Evolutionary conservation across 30 jellyfish, hydroid and myxozoan species (phyloP), one percentile per base, ranked within the genome.

Genomic region (Catostylus mosaicus): DNA sequence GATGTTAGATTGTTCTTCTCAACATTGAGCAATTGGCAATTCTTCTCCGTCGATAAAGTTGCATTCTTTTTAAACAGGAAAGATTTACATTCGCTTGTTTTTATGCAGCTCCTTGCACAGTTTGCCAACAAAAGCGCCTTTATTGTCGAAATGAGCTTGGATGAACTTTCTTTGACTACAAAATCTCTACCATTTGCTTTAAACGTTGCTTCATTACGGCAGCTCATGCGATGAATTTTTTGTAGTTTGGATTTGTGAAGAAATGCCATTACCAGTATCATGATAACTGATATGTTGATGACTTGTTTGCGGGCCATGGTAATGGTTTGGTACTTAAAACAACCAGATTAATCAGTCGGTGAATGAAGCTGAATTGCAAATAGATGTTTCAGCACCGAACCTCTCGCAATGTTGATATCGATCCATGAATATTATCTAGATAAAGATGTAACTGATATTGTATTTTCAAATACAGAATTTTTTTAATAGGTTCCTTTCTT

Each of bases 191-290:
- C 40, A 23, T 59, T 59, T 27, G 71, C 71, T 59, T 59, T 59
- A 26, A 59, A 59, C 4, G 38, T 59, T 3, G 71, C 71, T 59
- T 59, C 71, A 16, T 59, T 59, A 59, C 71, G 71, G 71, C 71
- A 59, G 19, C 71, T 59, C 71, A 24, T 16, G 7, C 71, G 71
- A 59, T 59, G 8, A 11, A 59, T 16, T 27, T 59, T 59, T 6
- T 23, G 37, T 6, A 4, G 2, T 50, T 23, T 10, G 24, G 20
- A 3, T 50, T 50, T 9, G 24, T 27, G 27, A 8, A 16, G 24
- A 18, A 3, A 3, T 3, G 63, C 63, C 2, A 18, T 3, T 18
- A 16, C 20, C 5, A 50, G 19, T 50, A 18, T 16, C 20, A 10
- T 23, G 20, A 6, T 27, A 50, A 50, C 63, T 50, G 63, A 23